These are phyloP conservation scores for Phyllostomus discolor DNA, from an alignment of 2,113 vertebrate species.

Conservation along the genomic window DNA sequence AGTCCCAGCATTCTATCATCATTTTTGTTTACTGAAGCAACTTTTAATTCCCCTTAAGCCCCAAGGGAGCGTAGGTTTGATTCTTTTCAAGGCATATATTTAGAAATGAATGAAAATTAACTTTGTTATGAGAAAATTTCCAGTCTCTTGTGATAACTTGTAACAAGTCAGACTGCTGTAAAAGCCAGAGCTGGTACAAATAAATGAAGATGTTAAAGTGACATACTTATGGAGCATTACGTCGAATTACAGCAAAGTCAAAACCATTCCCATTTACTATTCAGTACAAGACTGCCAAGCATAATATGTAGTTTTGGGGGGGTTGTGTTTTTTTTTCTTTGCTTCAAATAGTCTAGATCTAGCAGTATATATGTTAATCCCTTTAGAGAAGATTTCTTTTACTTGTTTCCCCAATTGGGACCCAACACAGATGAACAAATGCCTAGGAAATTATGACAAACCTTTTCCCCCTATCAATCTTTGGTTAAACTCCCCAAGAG, in stretches of 20 bases:
- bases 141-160: background rate
- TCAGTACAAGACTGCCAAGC: background rate
- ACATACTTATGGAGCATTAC: background rate
- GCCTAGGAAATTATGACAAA: background rate
- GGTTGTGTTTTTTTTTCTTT: background rate
- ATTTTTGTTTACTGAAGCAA: constrained; percentile 4
- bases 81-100: background rate
- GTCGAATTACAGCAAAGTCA: background rate
- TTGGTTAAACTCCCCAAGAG: background rate
- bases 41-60: background rate
- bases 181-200: constrained; percentile 5
- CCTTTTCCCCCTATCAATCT: background rate
- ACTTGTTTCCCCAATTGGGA: background rate
- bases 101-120: constrained; percentile 38
- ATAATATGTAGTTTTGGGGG: background rate
- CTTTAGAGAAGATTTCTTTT: background rate
- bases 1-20: background rate
- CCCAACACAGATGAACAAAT: background rate
- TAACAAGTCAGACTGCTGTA: background rate
- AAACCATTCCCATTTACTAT: background rate
- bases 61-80: background rate
- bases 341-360: background rate
- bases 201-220: background rate
- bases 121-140: constrained; percentile 22
- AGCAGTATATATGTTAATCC: background rate